Evolutionary conservation across 2,797 vertebrate genomes (phyloP), one percentile per base, ranked within the genome.

Genomic region (Sorex maritimensis): DNA sequence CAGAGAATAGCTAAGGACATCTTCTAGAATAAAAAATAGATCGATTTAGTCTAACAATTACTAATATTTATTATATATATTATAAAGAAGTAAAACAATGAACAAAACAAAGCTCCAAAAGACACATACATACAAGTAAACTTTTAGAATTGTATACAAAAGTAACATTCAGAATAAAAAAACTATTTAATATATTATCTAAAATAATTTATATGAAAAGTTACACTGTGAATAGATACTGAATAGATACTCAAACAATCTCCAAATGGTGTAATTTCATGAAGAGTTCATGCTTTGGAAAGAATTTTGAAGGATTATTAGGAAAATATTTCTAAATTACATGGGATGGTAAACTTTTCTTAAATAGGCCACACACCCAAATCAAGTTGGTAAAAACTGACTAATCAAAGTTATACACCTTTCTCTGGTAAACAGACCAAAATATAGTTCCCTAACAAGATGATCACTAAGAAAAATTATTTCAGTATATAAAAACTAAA

Each of bases 91-190:
- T 61, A 80, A 41, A 89, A 41, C 19, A 41, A 52, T 65, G 14
- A 67, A 81, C 2, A 63, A n/a, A 61, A 0, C 19, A 67, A 74
- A 21, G 41, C 41, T 44, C 41, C 41, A 44, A 44, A 44, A 44
- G 7, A 44, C 7, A 44, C 7, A 44, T 44, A 86, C 19, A 74
- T 21, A 46, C 58, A 44, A 44, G 41, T 44, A 44, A 44, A 44
- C 41, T 44, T 44, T 44, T 44, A 44, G 41, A 44, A 44, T 44
- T 44, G 41, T 44, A 44, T 38, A 34, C 30, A 44, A 21, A 86
- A 6, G 28, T 74, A 81, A 30, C 41, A 26, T 73, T 86, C 75
- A 92, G 26, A 73, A 92, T 44, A 68, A n/a, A 90, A 86, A 86
- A 81, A 9, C 55, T 65, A 80, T 52, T 74, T n/a, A 86, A 41